phyloP scores from a whole-genome alignment of 2,113 vertebrate genomes.

The Motacilla tschutschensis region DNA sequence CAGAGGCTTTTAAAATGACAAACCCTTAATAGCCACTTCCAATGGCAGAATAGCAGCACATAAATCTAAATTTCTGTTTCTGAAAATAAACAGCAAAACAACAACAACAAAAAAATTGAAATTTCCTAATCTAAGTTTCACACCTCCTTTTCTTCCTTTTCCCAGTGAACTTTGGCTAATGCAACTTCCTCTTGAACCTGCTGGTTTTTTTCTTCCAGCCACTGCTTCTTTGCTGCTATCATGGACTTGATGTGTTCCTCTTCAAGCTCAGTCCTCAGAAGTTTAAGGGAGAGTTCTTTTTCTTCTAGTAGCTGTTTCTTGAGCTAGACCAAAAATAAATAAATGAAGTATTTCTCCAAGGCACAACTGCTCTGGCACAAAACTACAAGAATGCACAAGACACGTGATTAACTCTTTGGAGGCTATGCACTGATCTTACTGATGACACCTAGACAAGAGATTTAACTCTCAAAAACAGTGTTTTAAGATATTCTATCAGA shows the following conservation, averaged over 20 bases:
- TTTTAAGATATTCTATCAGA: background rate
- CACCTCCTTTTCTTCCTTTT: constrained; percentile 78
- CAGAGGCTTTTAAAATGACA: background rate
- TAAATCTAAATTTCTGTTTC: background rate
- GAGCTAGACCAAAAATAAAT: constrained; percentile 52
- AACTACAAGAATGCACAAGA: background rate
- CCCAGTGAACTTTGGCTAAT: constrained; percentile 68
- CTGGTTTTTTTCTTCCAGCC: constrained; percentile 77
- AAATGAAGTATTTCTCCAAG: background rate
- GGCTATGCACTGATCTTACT: background rate
- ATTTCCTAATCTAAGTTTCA: background rate
- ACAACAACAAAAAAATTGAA: background rate
- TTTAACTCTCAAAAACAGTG: background rate
- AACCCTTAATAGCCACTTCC: background rate
- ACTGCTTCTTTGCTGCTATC: constrained; percentile 69
- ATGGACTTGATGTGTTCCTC: constrained; percentile 69
- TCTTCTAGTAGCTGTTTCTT: constrained; percentile 71
- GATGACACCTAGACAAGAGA: background rate
- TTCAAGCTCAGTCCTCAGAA: constrained; percentile 76
- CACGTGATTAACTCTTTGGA: background rate
- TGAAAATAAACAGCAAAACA: background rate
- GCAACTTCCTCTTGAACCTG: constrained; percentile 69
- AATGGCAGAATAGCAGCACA: background rate
- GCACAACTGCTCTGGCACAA: background rate
- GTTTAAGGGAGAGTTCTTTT: constrained; percentile 65